Conservation (phyloP, 2,888 invertebrate species). For the Drosophila pseudotakahashii region DNA sequence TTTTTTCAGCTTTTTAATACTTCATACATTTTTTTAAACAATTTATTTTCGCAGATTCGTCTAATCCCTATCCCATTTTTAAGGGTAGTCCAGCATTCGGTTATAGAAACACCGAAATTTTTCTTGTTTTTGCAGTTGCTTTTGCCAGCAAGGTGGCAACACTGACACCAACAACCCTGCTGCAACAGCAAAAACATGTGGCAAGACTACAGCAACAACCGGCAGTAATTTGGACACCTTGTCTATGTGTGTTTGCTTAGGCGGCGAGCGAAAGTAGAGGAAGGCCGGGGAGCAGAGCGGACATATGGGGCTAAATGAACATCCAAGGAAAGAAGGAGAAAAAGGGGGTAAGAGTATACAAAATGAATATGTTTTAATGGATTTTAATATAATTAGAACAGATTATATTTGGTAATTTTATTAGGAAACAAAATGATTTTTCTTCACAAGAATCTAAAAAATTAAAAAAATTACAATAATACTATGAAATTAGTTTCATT, state of each 20-base stretch:
- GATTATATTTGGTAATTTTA: no score
- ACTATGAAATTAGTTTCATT: no score
- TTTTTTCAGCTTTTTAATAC: not conserved
- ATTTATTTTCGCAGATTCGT: no score
- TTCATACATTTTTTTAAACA: no score
- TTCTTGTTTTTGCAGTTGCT: constrained; percentile 31
- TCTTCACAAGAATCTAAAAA: no score
- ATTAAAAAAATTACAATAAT: no score
- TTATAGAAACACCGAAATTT: not conserved
- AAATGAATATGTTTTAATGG: no score
- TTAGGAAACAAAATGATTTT: no score
- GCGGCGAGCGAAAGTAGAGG: not conserved
- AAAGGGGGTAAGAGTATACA: not conserved
- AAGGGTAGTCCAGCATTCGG: not conserved
- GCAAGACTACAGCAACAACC: constrained; percentile 43
- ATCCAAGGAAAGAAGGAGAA: not conserved
- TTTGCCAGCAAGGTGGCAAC: constrained; percentile 69
- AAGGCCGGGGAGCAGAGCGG: not conserved
- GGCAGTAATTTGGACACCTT: constrained; percentile 77
- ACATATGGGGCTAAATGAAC: constrained; percentile 23
- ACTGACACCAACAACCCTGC: constrained; percentile 58
- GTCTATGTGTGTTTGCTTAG: constrained; percentile 56
- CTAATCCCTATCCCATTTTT: no score
- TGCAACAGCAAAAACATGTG: constrained; percentile 55
- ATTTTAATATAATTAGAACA: no score